Evolutionary conservation across 92 coral and sea anemone species (phyloP), one percentile per base, ranked within the genome.

Genomic region (Zoanthus sansibaricus): DNA sequence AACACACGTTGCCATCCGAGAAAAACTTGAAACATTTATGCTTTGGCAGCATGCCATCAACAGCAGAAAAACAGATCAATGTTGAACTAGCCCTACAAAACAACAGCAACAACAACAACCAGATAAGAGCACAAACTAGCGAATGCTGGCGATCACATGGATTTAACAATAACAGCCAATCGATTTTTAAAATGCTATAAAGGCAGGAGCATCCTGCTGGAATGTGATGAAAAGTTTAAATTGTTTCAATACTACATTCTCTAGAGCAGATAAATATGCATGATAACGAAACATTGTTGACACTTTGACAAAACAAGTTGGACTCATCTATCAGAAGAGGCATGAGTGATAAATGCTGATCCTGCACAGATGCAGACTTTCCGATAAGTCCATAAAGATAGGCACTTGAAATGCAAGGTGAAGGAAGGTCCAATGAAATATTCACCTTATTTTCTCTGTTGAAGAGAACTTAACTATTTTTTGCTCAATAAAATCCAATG

Each of bases 321-420:
- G 62, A 44, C 77, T 73, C 46, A 73, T 56, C 77, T 44, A 73
- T 73, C 77, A 12, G 56, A 73, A n/a, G 44, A 73, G 77, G 77
- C 77, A 4, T 44, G 25, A 10, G 77, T 73, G 33, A 73, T 73
- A 44, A 73, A 73, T 8, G 77, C 77, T 14, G 77, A 44, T 56
- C 25, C 49, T 73, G 77, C 14, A 73, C 77, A 45, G 77, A 73
- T 44, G 77, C 77, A 11, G 56, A 44, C 15, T 73, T 73, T 5
- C 77, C 58, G 37, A 73, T 73, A 14, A 73, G 25, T 14, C 54
- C 56, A 12, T 46, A 25, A 14, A 44, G 46, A 73, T 37, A 73
- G 25, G 30, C 15, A 14, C 77, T 73, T 42, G 25, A 25, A 25
- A 25, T 25, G 25, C 25, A 25, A 25, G 25, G 25, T 25, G 25